Percentiles rank a stretch among this genome's conserved stretches.
These are phyloP conservation scores for rat (Rattus norvegicus) DNA, from an alignment of 2,113 vertebrate genomes.

Conservation along the genomic window DNA sequence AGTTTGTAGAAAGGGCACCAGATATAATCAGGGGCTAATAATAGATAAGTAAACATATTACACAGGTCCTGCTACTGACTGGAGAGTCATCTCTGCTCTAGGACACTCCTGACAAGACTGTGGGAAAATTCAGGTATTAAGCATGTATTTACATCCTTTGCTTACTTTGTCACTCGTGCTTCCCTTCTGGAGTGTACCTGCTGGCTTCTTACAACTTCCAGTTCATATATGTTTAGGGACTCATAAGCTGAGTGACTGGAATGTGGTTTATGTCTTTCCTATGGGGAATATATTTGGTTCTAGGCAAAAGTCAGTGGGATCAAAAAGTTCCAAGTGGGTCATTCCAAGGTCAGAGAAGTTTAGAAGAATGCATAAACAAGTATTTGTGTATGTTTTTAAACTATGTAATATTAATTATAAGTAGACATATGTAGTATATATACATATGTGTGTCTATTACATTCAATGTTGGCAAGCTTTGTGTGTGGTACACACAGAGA, in stretches of 20 bases:
- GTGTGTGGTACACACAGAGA: not conserved
- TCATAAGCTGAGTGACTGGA: not conserved
- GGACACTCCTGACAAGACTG: not conserved
- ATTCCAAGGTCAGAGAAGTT: conserved; percentile 22
- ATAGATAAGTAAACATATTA: not conserved
- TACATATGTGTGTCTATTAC: not conserved
- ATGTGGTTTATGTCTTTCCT: not conserved
- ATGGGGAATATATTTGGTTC: not conserved
- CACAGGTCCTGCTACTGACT: not conserved
- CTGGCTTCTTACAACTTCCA: not conserved
- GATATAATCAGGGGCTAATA: not conserved
- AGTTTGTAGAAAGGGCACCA: not conserved
- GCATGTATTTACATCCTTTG: not conserved
- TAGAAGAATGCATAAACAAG: not conserved
- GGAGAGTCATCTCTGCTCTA: accelerated
- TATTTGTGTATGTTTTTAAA: not conserved
- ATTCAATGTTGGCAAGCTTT: not conserved
- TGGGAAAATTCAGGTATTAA: not conserved
- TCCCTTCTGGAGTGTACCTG: not conserved
- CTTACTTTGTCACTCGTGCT: conserved; percentile 14
- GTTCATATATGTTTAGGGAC: not conserved
- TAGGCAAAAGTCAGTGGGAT: not conserved
- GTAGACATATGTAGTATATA: not conserved
- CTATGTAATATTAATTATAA: not conserved
- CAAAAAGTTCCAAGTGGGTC: not conserved